Conservation (phyloP, 2,797 vertebrate genomes). For the Ciconia nigra region DNA sequence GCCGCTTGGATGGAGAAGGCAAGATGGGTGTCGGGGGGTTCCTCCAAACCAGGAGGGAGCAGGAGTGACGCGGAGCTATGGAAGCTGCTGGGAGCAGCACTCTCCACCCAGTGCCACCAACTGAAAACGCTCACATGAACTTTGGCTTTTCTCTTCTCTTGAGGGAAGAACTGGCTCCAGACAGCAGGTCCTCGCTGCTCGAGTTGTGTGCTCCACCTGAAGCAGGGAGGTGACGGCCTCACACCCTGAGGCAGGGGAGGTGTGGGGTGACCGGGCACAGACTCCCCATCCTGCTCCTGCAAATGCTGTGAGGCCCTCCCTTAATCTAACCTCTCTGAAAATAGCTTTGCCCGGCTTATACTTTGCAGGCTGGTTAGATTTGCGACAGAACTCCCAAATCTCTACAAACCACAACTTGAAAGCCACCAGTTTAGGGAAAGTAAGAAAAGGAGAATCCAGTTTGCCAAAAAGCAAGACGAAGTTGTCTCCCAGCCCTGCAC, state of each 20-base stretch:
- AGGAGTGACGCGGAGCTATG: neutral
- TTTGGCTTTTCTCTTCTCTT: neutral
- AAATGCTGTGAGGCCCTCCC: neutral
- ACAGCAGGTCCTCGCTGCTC: neutral
- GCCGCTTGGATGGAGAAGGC: rapidly evolving
- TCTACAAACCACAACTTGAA: neutral
- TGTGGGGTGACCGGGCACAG: neutral
- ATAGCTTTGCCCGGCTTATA: neutral
- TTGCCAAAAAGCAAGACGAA: neutral
- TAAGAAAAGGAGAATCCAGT: neutral
- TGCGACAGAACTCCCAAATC: neutral
- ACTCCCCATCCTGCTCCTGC: neutral
- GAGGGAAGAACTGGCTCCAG: neutral
- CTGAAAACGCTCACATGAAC: rapidly evolving
- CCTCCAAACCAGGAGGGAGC: too few relatives aligned
- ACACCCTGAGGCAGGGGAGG: neutral
- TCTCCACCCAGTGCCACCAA: neutral
- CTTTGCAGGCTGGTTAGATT: neutral
- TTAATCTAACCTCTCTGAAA: neutral
- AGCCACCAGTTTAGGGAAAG: rapidly evolving
- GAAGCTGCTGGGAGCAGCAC: neutral
- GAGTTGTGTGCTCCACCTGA: neutral
- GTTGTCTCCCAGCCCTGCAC: neutral
- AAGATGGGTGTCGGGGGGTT: neutral
- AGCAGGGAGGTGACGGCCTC: neutral